Evolutionary conservation across 1,140 invertebrate species (phyloP), one percentile per base, ranked within the genome.

Genomic region (Aphis gossypii): DNA sequence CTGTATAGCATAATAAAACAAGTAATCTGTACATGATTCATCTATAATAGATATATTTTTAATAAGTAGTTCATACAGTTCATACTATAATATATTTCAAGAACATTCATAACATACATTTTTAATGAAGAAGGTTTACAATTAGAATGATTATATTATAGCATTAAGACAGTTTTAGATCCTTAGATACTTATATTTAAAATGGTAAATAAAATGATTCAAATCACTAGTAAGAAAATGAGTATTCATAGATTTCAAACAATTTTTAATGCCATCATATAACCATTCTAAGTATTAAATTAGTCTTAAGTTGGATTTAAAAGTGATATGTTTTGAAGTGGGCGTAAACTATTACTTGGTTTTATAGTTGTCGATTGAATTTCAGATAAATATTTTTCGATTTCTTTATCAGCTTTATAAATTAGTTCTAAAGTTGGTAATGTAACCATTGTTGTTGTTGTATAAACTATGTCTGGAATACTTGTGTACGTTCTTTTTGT

Each of bases 401-500:
- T 87, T 76, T 68, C 94, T 92, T 93, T 54, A 88, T 93, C 76
- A 30, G 94, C 94, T 92, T 94, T 94, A 38, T 89, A 83, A 48
- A 94, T 92, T 46, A 92, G 60, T 46, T 91, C 84, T 54, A 92
- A 94, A 54, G 94, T 94, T 21, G 94, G 94, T 7, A 94, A 54
- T n/a, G 94, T 94, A 51, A 93, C 48, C 90, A 94, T 94, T 38
- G 94, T 93, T 20, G 93, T 94, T 44, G 94, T 94, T 54, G 93
- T 94, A 90, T 94, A 94, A 30, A 93, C 56, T 51, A 94, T 93
- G 83, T 94, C 93, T 21, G 93, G 94, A 41, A 94, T 94, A 20
- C 93, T 92, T 21, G 94, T 94, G 51, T 94, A 94, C 35, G 93
- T 94, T 46, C 44, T 94, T 94, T 86, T 60, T 41, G 93, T 94